These are phyloP conservation scores for Leucoma salicis DNA, from an alignment of 2,888 invertebrate species.

Conservation along the genomic window DNA sequence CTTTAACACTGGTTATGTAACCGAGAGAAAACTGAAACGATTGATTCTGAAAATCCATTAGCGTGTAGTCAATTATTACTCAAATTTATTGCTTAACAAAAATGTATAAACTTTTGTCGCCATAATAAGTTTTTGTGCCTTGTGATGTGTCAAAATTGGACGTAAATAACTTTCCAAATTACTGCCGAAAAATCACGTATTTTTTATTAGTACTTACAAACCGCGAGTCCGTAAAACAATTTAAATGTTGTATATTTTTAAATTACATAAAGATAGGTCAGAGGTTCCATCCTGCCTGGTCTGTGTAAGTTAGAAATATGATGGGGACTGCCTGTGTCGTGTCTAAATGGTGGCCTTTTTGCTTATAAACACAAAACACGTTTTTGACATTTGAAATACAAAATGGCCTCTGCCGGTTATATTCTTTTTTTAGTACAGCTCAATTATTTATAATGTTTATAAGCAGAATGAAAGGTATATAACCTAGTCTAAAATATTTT, in stretches of 20 bases:
- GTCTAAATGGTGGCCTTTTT: constrained; percentile 29
- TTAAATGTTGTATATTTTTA: constrained; percentile 14
- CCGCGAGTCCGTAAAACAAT: constrained; percentile 18
- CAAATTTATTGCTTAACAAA: neutral
- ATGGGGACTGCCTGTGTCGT: constrained; percentile 12
- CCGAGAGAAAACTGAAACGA: too few relatives aligned
- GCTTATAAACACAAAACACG: constrained; percentile 19
- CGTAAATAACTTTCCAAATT: constrained; percentile 9
- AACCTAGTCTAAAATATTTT: constrained; percentile 37
- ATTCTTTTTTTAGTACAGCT: constrained; percentile 10
- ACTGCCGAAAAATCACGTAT: constrained; percentile 32
- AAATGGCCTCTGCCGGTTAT: neutral
- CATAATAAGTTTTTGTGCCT: neutral
- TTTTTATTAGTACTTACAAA: constrained; percentile 32
- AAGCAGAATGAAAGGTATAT: constrained; percentile 23
- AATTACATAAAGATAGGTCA: constrained; percentile 1
- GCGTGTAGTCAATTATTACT: too few relatives aligned
- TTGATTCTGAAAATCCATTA: too few relatives aligned
- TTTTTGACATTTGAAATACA: neutral
- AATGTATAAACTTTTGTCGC: neutral
- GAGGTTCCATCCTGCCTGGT: neutral
- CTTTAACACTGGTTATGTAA: too few relatives aligned
- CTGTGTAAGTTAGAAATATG: neutral
- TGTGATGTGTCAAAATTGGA: constrained; percentile 11
- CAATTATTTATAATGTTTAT: constrained; percentile 23